phyloP scores from a whole-genome alignment of 2,888 invertebrate species.

The Acanthosepion lycidas region DNA sequence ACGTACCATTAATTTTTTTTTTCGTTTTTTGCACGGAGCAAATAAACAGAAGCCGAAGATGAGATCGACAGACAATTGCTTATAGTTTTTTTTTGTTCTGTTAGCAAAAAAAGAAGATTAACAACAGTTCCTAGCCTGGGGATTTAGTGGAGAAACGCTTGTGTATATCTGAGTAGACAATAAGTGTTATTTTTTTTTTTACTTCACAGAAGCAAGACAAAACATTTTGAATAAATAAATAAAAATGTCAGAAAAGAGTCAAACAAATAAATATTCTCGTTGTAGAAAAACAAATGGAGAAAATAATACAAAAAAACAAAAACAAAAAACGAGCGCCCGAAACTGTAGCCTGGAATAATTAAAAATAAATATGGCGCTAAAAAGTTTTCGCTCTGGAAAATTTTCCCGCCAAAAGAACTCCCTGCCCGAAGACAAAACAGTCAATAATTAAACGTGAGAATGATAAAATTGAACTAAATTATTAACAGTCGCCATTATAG shows the following conservation, averaged over 20 bases:
- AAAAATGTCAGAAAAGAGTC: background rate
- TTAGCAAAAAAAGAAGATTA: background rate
- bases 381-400: background rate
- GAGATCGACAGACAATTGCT: background rate
- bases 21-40: no score
- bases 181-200: background rate
- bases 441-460: background rate
- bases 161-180: background rate
- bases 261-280: background rate
- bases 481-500: background rate
- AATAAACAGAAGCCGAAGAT: background rate
- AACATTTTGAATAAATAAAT: background rate
- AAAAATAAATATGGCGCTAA: slow-evolving; percentile 8
- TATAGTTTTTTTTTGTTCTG: no score
- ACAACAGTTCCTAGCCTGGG: background rate
- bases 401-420: background rate
- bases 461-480: background rate
- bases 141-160: background rate
- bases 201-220: background rate
- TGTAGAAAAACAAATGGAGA: background rate
- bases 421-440: background rate
- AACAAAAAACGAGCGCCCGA: background rate
- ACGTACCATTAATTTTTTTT: no score
- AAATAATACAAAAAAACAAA: no score
- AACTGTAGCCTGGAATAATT: background rate